phyloP scores from a whole-genome alignment of 1,140 invertebrate species.

The Drosophila sp. region DNA sequence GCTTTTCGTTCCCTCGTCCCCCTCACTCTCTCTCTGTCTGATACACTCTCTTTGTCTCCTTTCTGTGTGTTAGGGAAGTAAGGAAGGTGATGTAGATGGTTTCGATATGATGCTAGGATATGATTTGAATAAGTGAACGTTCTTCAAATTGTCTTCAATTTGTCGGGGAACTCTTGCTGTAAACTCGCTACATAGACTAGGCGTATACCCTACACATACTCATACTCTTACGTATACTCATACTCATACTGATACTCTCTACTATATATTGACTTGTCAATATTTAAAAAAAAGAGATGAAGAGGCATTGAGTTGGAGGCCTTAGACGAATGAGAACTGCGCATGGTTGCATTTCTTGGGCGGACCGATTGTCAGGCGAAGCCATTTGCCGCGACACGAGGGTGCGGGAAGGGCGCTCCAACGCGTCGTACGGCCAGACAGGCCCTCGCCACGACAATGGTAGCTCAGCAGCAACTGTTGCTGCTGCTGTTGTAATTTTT shows the following conservation, averaged over 20 bases:
- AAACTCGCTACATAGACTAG: slow-evolving; percentile 17
- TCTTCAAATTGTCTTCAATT: background rate
- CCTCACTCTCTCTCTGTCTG: background rate
- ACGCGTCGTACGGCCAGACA: slow-evolving; percentile 89
- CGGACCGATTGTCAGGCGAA: slow-evolving; percentile 88
- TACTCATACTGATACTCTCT: slow-evolving; percentile 4
- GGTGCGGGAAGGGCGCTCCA: slow-evolving; percentile 91
- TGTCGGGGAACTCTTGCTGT: background rate
- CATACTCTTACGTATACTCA: slow-evolving; percentile 12
- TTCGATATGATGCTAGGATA: slow-evolving; percentile 17
- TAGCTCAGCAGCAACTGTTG: slow-evolving; percentile 85
- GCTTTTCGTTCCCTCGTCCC: background rate
- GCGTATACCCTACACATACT: slow-evolving; percentile 16
- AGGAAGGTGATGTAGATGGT: background rate
- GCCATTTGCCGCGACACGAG: slow-evolving; percentile 93
- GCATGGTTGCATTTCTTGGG: slow-evolving; percentile 86
- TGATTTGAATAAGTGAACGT: slow-evolving; percentile 11
- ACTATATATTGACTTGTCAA: background rate
- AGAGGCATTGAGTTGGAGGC: background rate
- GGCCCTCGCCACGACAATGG: slow-evolving; percentile 92
- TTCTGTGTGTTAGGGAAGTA: background rate
- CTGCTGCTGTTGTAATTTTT: slow-evolving; percentile 50
- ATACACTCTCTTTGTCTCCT: background rate
- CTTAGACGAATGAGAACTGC: slow-evolving; percentile 89
- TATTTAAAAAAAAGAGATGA: background rate